Conservation (phyloP, 2,113 vertebrate genomes). For the Uria aalge region DNA sequence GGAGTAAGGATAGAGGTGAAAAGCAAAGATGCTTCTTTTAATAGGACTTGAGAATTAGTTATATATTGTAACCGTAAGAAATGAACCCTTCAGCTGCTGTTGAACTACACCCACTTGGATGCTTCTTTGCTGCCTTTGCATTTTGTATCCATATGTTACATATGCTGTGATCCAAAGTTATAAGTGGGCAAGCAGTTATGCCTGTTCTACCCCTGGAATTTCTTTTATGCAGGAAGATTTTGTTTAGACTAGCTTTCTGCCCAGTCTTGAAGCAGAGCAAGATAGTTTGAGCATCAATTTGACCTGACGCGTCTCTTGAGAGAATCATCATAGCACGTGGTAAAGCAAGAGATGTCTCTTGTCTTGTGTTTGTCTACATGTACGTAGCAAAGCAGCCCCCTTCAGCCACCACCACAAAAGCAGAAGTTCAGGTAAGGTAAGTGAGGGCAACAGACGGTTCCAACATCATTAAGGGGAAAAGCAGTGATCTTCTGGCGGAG, state of each 20-base stretch:
- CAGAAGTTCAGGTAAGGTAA: background rate
- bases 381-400: background rate
- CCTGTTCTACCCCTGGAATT: background rate
- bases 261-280: background rate
- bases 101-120: background rate
- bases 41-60: background rate
- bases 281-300: background rate
- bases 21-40: background rate
- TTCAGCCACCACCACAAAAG: background rate
- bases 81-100: background rate
- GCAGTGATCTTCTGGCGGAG: background rate
- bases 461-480: background rate
- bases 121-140: background rate
- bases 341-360: background rate
- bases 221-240: background rate
- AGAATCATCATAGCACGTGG: background rate
- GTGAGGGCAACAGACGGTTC: background rate
- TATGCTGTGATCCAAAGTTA: background rate
- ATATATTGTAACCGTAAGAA: background rate
- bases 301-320: background rate
- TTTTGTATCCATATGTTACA: background rate
- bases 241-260: background rate
- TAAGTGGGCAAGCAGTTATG: background rate
- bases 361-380: background rate
- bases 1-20: background rate